A percentile compares a stretch with the other conserved stretches of the same genome.
Evolutionary conservation across 2,888 invertebrate genomes (phyloP).

Genomic region (Troglohyphantes excavatus): DNA sequence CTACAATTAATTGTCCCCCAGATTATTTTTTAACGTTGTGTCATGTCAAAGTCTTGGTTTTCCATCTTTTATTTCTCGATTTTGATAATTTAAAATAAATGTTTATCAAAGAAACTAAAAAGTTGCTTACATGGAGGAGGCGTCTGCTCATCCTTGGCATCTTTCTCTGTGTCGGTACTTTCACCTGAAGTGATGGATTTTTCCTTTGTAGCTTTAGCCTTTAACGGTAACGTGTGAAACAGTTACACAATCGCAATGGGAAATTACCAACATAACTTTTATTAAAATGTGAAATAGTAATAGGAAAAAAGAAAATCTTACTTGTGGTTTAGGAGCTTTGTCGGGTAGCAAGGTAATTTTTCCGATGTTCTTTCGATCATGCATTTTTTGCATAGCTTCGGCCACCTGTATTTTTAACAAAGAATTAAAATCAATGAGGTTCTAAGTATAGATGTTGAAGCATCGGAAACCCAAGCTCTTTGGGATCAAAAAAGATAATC

Average conservation of each 20-base stretch:
- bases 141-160: constrained; percentile 75
- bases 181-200: constrained; percentile 71
- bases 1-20: too few relatives aligned
- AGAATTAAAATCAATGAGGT: too few relatives aligned
- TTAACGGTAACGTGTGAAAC: not conserved
- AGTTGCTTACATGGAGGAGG: constrained; percentile 74
- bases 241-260: not conserved
- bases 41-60: too few relatives aligned
- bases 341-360: constrained; percentile 91
- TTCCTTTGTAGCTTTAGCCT: constrained; percentile 58
- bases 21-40: too few relatives aligned
- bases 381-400: constrained; percentile 96
- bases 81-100: too few relatives aligned
- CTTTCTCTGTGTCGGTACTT: constrained; percentile 76
- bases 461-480: too few relatives aligned
- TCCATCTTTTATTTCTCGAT: too few relatives aligned
- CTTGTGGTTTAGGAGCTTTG: constrained; percentile 82
- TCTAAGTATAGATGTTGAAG: too few relatives aligned
- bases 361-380: constrained; percentile 94
- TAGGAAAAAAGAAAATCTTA: constrained; percentile 1
- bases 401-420: constrained; percentile 88
- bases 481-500: too few relatives aligned
- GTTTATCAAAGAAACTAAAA: too few relatives aligned
- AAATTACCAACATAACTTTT: not conserved
- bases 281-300: not conserved